phyloP scores from a whole-genome alignment of 2,113 vertebrate genomes.

The Ammodytes dubius region DNA sequence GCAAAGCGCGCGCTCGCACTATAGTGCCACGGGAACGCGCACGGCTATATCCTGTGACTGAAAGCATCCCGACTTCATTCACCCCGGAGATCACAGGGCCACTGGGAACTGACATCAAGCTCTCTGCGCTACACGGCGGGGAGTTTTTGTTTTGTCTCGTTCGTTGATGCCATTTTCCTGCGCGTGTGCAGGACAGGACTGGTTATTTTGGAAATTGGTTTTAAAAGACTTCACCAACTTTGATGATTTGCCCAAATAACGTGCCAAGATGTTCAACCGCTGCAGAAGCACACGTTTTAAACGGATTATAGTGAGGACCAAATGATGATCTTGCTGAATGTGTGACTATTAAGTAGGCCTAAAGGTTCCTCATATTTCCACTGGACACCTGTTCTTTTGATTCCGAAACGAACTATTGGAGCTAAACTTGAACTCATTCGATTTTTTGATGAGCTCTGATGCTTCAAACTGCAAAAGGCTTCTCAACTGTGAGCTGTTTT shows the following conservation, averaged over 20 bases:
- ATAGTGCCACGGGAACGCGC: conserved; percentile 58
- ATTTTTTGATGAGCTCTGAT: neutral
- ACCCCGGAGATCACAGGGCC: conserved; percentile 56
- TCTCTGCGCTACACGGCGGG: neutral
- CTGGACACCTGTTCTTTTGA: conserved; percentile 40
- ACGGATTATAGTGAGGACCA: conserved; percentile 16
- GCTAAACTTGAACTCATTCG: conserved; percentile 7
- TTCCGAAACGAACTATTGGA: conserved; percentile 11
- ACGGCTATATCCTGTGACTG: conserved; percentile 65
- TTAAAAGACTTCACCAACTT: neutral
- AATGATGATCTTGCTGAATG: conserved; percentile 34
- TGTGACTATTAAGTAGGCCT: neutral
- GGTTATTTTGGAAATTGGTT: neutral
- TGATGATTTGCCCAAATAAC: neutral
- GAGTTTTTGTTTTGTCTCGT: neutral
- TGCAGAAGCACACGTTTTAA: neutral
- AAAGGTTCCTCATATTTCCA: neutral
- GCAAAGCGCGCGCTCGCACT: conserved; percentile 59
- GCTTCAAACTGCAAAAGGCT: neutral
- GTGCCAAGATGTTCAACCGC: conserved; percentile 10
- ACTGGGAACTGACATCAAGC: conserved; percentile 11
- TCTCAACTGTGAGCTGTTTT: neutral
- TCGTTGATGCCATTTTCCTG: neutral
- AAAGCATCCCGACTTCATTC: conserved; percentile 68
- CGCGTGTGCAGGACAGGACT: neutral